phyloP scores from a whole-genome alignment of 2,888 invertebrate genomes.

The Pterobdella sp. region DNA sequence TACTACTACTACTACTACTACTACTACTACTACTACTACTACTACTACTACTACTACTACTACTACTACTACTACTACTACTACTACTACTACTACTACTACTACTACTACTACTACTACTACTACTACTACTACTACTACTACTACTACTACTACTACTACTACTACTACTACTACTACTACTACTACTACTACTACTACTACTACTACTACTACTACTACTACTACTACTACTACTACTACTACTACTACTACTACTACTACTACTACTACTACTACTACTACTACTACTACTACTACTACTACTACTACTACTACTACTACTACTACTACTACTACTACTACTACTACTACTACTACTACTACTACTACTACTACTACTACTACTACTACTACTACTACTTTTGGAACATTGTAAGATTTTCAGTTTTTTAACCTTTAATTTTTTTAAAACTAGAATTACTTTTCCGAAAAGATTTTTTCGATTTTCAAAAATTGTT shows the following conservation, averaged over 20 bases:
- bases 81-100: slow-evolving; percentile 25
- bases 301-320: slow-evolving; percentile 22
- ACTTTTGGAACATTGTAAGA: slow-evolving; percentile 6
- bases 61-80: slow-evolving; percentile 25
- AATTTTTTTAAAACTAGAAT: no score
- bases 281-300: slow-evolving; percentile 23
- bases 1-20: slow-evolving; percentile 24
- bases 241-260: slow-evolving; percentile 25
- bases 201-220: slow-evolving; percentile 26
- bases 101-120: slow-evolving; percentile 25
- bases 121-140: slow-evolving; percentile 25
- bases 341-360: slow-evolving; percentile 14
- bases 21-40: slow-evolving; percentile 25
- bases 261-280: slow-evolving; percentile 27
- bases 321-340: slow-evolving; percentile 20
- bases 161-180: slow-evolving; percentile 28
- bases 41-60: slow-evolving; percentile 25
- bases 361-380: slow-evolving; percentile 15
- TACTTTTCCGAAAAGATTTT: no score
- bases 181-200: slow-evolving; percentile 25
- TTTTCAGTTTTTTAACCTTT: no score
- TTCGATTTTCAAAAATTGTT: no score
- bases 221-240: slow-evolving; percentile 25
- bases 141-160: slow-evolving; percentile 26
- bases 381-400: slow-evolving; percentile 17